phyloP scores from a whole-genome alignment of 2,888 invertebrate species.

The Folsomia candida region DNA sequence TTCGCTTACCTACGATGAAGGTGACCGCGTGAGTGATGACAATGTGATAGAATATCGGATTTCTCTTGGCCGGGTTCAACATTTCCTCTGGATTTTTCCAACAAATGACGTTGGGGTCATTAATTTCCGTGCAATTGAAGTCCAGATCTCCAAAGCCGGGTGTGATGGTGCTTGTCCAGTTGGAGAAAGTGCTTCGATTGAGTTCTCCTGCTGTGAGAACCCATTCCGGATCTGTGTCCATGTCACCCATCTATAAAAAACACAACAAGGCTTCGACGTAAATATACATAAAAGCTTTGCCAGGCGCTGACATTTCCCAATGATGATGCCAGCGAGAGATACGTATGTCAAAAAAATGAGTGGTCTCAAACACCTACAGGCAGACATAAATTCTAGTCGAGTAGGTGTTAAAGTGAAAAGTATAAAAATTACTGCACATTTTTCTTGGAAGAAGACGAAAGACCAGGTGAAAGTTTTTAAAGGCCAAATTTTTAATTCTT shows the following conservation, averaged over 20 bases:
- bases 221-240: neutral
- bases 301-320: too few relatives aligned
- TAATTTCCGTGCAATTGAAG: neutral
- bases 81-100: slow-evolving; percentile 52
- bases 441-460: neutral
- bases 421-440: neutral
- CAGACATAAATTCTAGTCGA: neutral
- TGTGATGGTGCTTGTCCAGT: neutral
- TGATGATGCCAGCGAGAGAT: too few relatives aligned
- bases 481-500: too few relatives aligned
- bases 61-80: slow-evolving; percentile 52
- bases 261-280: neutral
- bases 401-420: neutral
- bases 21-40: slow-evolving; percentile 52
- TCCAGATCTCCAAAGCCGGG: neutral
- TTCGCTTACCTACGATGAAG: slow-evolving; percentile 54
- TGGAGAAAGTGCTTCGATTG: neutral
- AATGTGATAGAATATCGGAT: slow-evolving; percentile 52
- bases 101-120: slow-evolving; percentile 21
- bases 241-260: neutral
- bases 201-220: neutral
- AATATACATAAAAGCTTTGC: neutral
- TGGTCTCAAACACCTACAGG: neutral
- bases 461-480: too few relatives aligned
- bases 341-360: neutral